Conservation (phyloP, 2,797 vertebrate genomes). For the Denticeps clupeoides region DNA sequence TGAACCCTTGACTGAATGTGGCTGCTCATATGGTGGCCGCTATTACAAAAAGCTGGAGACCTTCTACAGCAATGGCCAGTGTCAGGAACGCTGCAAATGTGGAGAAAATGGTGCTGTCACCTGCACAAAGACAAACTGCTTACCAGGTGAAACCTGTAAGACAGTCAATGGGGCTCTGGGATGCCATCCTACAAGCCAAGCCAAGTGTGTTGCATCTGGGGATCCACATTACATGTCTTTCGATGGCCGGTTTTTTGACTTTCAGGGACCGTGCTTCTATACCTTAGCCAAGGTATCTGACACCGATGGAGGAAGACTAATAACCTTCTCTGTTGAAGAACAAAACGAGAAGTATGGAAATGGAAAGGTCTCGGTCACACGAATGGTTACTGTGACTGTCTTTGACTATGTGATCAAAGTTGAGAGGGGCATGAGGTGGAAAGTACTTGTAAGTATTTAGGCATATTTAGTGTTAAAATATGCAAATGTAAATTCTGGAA, state of each 20-base stretch:
- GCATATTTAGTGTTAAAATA: too few species aligned
- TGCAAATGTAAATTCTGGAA: too few species aligned
- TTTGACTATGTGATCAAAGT: constrained; percentile 45
- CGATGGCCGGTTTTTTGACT: constrained; percentile 58
- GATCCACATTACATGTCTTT: constrained; percentile 62
- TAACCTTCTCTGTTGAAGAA: constrained; percentile 44
- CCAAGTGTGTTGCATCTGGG: constrained; percentile 54
- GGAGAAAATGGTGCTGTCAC: constrained; percentile 39
- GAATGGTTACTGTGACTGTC: constrained; percentile 38
- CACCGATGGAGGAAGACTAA: constrained; percentile 27
- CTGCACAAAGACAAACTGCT: constrained; percentile 40
- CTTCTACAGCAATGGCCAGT: constrained; percentile 41
- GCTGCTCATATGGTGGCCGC: constrained; percentile 54
- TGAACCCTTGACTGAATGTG: constrained; percentile 56
- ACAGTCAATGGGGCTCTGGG: constrained; percentile 42
- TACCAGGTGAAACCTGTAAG: constrained; percentile 45
- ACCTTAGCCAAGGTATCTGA: constrained; percentile 51
- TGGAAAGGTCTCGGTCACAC: constrained; percentile 46
- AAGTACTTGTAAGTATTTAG: constrained; percentile 46
- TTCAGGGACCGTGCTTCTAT: constrained; percentile 63
- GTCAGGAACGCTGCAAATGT: constrained; percentile 45
- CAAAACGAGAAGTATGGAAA: constrained; percentile 49
- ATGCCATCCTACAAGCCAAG: constrained; percentile 46
- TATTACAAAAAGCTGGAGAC: constrained; percentile 43
- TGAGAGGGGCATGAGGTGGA: constrained; percentile 38